These are phyloP conservation scores for Centrocercus urophasianus DNA, from an alignment of 2,113 vertebrate genomes.

Conservation along the genomic window DNA sequence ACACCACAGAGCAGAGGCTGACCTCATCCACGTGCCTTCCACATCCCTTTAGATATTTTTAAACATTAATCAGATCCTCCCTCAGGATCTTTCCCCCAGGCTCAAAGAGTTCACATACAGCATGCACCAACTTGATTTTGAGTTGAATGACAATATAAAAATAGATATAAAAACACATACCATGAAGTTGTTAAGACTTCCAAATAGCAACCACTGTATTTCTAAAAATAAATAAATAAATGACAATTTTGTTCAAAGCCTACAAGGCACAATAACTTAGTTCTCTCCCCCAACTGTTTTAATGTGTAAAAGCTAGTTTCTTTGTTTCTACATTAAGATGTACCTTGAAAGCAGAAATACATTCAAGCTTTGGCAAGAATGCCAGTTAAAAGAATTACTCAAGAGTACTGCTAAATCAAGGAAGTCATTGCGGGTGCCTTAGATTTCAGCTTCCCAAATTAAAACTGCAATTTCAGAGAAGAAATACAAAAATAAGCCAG, in stretches of 20 bases:
- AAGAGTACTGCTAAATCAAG: neutral
- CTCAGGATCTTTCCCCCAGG: too few relatives aligned
- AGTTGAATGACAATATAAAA: neutral
- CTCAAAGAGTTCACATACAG: rapidly evolving
- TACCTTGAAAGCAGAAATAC: neutral
- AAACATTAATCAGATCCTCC: too few relatives aligned
- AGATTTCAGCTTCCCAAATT: neutral
- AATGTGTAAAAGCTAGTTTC: neutral
- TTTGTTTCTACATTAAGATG: neutral
- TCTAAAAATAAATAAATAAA: too few relatives aligned
- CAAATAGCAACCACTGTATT: neutral
- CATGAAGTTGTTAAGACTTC: neutral
- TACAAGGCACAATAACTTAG: neutral
- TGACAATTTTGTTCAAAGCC: neutral
- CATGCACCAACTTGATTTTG: neutral
- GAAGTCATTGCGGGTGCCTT: neutral
- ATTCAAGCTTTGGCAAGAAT: neutral
- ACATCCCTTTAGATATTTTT: too few relatives aligned
- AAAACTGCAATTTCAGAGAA: neutral
- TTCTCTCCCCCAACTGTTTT: neutral
- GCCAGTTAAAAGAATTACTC: neutral
- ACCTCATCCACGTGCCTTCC: too few relatives aligned
- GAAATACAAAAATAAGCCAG: neutral
- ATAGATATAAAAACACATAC: neutral
- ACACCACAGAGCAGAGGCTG: too few relatives aligned